Conservation (phyloP, 2,888 invertebrate species). For the Carcina quercana region DNA sequence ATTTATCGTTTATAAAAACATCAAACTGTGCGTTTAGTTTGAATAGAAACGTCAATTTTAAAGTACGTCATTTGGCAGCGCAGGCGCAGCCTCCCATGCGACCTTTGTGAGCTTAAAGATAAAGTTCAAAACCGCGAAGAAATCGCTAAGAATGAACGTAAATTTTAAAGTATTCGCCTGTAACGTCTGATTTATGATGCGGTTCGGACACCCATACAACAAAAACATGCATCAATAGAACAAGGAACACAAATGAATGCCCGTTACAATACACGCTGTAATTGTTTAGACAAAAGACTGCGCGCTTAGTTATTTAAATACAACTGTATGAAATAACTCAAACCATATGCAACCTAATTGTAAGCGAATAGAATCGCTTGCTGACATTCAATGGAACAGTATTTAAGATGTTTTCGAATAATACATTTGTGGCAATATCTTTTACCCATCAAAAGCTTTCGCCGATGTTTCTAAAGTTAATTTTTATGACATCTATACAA, state of each 20-base stretch:
- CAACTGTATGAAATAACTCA: no score
- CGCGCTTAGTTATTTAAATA: slow-evolving; percentile 20
- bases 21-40: slow-evolving; percentile 40
- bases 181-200: slow-evolving; percentile 67
- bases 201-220: slow-evolving; percentile 64
- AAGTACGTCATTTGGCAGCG: slow-evolving; percentile 51
- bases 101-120: slow-evolving; percentile 11
- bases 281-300: slow-evolving; percentile 68
- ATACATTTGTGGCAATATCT: slow-evolving; percentile 35
- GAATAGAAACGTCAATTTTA: slow-evolving; percentile 59
- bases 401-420: slow-evolving; percentile 20
- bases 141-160: slow-evolving; percentile 19
- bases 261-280: slow-evolving; percentile 63
- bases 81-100: slow-evolving; percentile 17
- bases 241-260: slow-evolving; percentile 67
- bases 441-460: slow-evolving; percentile 61
- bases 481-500: slow-evolving; percentile 63
- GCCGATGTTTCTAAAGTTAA: slow-evolving; percentile 61
- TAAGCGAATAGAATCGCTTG: no score
- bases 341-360: no score
- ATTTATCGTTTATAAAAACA: slow-evolving; percentile 61
- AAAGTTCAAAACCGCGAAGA: slow-evolving; percentile 26
- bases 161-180: slow-evolving; percentile 26
- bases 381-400: no score
- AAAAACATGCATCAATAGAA: slow-evolving; percentile 63